Base-by-base conservation (phyloP, 2,888 invertebrate genomes). In the Parochlus steinenii region DNA sequence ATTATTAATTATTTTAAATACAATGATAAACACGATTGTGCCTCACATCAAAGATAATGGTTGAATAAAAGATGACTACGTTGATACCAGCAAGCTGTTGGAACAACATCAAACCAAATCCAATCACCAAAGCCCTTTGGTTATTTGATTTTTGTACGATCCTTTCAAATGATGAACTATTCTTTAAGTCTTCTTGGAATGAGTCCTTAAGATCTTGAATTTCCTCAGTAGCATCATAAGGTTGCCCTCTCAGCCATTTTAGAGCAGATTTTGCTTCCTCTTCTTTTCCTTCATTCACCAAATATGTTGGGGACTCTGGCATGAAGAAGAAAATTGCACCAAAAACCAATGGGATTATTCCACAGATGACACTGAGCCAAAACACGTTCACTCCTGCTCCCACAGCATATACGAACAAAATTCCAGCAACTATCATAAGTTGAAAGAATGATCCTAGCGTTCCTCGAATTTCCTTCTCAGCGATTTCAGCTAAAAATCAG, bases 381-480 rank as follows among this genome's bases (percentile, higher is more conserved):
- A 53, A 53, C 6, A 58, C 54, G 29, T 43, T 27, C 1, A 54
- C 36, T 6, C 48, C 50, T 2, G 52, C 46, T 10, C 58, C 89
- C 3, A 82, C 55, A 1, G 67, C 55, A 50, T 89, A 89, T 0
- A 76, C 67, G 41, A 79, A 65, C 2, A 89, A 63, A 39, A 92
- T 85, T 44, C 92, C 92, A 10, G 77, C 54, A 1, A 81, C 80
- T 38, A 90, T 63, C 70, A 83, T 77, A 20, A 93, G 58, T 52
- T 92, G 90, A 53, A 87, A 87, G 49, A 77, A 85, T 31, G 83
- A 80, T 4, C 89, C 90, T 0, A 92, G 59, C 0, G 74, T 70
- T 2, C 92, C 92, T 37, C 92, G 67, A 45, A 86, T 74, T 17
- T 75, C 71, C 45, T 75, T 79, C 45, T 86, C 77, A 0, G 87